Base-by-base conservation (phyloP, 2,888 invertebrate genomes). In the Apamea sordens region DNA sequence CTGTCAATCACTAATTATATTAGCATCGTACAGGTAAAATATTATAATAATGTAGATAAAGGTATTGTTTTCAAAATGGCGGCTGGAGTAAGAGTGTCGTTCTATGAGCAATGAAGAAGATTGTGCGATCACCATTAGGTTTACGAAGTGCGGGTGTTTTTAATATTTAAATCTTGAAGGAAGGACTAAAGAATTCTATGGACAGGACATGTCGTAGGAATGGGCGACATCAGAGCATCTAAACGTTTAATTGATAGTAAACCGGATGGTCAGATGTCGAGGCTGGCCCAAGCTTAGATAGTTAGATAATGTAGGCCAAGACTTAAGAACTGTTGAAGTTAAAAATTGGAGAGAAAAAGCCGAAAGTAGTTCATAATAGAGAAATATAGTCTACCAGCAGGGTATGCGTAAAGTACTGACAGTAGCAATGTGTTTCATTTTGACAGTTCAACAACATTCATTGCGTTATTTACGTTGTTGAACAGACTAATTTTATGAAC, bases 1-100 rank as follows among this genome's bases (percentile, higher is more conserved):
- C 56, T 74, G 76, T 77, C 79, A 76, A 85, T 77, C 76, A 85
- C 85, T 82, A 79, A 85, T 79, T 68, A 72, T 47, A 65, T 84
- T 84, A 77, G 47, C 85, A 65, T 73, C 32, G 36, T 61, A 68
- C 50, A 59, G 75, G 75, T 77, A 68, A 77, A 72, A 80, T 80
- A 84, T 75, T 44, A 53, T 69, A 61, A 75, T 72, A 72, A 64
- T 71, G 15, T 74, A 71, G n/a, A 56, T n/a, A 69, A 69, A 64
- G 41, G 53, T 77, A 77, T 82, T 83, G 47, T 78, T 47, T 83
- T 36, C 36, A 78, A 82, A 65, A 83, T 82, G 82, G 81, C 70
- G 47, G 7, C 44, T 21, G 18, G 18, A 56, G 28, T 50, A 18
- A 18, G 47, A 70, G 24, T 70, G 18, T 76, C 50, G 24, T 28